These are phyloP conservation scores for Crypturellus undulatus DNA, from an alignment of 2,113 vertebrate species.

Conservation along the genomic window DNA sequence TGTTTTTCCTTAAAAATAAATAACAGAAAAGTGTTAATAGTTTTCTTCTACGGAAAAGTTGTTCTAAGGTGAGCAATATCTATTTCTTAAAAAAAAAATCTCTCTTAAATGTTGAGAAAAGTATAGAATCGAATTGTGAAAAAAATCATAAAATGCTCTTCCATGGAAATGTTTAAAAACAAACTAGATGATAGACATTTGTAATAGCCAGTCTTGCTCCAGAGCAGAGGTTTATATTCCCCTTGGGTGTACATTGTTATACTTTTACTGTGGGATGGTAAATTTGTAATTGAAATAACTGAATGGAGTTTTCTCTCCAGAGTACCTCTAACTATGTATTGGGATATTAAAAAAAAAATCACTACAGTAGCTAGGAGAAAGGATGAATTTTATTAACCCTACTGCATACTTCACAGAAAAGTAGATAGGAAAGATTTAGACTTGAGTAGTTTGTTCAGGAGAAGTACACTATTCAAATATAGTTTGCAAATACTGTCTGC, in stretches of 20 bases:
- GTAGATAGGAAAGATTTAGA: background rate
- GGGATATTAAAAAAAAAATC: background rate
- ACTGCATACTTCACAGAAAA: background rate
- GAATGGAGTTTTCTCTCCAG: background rate
- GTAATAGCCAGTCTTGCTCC: background rate
- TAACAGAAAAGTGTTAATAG: background rate
- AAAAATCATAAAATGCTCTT: background rate
- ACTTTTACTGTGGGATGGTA: background rate
- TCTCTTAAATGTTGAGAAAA: background rate
- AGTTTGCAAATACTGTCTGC: background rate
- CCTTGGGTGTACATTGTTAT: accelerated
- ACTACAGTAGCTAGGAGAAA: background rate
- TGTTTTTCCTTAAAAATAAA: background rate
- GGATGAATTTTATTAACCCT: background rate
- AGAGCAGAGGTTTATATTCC: background rate
- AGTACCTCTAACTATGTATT: background rate
- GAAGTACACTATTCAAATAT: background rate
- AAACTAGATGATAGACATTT: background rate
- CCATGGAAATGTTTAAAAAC: background rate
- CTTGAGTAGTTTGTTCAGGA: background rate
- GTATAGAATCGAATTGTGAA: background rate
- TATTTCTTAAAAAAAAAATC: background rate
- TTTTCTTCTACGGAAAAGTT: background rate
- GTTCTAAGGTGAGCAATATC: background rate
- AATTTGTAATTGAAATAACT: background rate